Conservation (phyloP, 1,140 invertebrate species). For the Sitodiplosis mosellana region DNA sequence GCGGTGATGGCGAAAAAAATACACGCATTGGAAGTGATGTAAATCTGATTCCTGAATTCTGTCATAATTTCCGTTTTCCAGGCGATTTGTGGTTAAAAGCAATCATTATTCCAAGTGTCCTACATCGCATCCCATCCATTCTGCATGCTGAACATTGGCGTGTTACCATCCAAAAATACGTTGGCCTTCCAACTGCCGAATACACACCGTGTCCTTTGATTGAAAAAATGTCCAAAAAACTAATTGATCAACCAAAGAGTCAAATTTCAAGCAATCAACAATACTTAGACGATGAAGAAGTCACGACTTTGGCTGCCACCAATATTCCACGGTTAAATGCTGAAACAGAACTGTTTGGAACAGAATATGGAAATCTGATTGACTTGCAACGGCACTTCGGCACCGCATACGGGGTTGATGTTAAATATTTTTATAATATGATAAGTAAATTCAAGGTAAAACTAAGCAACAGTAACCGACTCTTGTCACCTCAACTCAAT, state of each 20-base stretch:
- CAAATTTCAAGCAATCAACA: no score
- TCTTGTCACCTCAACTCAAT: neutral
- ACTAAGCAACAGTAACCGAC: neutral
- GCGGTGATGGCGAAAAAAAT: neutral
- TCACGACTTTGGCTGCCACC: no score
- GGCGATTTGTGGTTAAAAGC: slow-evolving; percentile 81
- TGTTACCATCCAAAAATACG: slow-evolving; percentile 11
- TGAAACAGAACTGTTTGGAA: no score
- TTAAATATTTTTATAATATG: slow-evolving; percentile 37
- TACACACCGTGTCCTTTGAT: slow-evolving; percentile 13
- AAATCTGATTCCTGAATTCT: slow-evolving; percentile 78
- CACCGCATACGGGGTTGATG: slow-evolving; percentile 32
- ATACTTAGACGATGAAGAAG: slow-evolving; percentile 18
- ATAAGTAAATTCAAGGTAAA: no score
- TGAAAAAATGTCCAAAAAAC: slow-evolving; percentile 13
- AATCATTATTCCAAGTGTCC: slow-evolving; percentile 66
- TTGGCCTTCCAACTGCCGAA: slow-evolving; percentile 6
- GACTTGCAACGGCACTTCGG: no score
- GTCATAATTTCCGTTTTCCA: slow-evolving; percentile 66
- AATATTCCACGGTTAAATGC: no score
- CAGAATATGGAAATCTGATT: no score
- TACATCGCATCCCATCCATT: slow-evolving; percentile 35
- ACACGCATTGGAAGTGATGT: slow-evolving; percentile 15
- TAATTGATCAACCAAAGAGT: no score
- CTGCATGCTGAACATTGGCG: slow-evolving; percentile 18